Base-by-base conservation (phyloP, 1,140 invertebrate genomes). In the Drosophila seguyi region DNA sequence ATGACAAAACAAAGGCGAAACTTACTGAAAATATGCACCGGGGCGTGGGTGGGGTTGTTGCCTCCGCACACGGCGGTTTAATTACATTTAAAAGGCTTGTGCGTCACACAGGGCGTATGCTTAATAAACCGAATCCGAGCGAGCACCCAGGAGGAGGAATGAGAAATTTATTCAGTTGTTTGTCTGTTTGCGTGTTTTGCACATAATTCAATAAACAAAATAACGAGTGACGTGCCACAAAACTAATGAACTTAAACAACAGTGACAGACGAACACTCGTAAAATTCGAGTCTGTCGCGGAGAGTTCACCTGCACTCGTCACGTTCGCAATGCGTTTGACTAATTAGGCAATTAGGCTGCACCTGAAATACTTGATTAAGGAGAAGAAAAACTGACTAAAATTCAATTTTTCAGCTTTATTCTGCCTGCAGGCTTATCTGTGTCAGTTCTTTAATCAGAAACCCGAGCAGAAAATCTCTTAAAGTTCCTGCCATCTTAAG, bases 181-280 rank as follows among this genome's bases (percentile, higher is more conserved):
- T 81, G 61, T 47, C 52, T 66, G 55, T 72, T 60, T 76, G 45
- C 52, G 75, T 75, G 53, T 61, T 60, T 76, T 82, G 68, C 57
- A 79, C 65, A 75, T 85, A 85, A 85, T 81, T 85, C 81, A 85
- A 85, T 85, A 85, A 85, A 74, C 63, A 66, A 48, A 52, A 72
- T 86, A 81, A 85, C 74, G 62, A 85, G 67, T 77, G 62, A 81
- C 63, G 78, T 81, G 81, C 73, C 78, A 61, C 74, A 81, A 56
- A 74, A 86, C 78, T 86, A 85, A 85, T 85, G 78, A 85, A 86
- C 73, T 86, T 66, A 86, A 73, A 69, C 63, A 73, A 69, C 63
- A 72, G 72, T 63, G 50, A 44, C 55, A 74, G 66, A 55, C 53
- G 34, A 41, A 75, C 44, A 66, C 36, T 67, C 38, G 13, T 16